A percentile compares a stretch with the other conserved stretches of the same genome.
phyloP scores from a whole-genome alignment of 2,888 invertebrate species.

The Norana najaformis region DNA sequence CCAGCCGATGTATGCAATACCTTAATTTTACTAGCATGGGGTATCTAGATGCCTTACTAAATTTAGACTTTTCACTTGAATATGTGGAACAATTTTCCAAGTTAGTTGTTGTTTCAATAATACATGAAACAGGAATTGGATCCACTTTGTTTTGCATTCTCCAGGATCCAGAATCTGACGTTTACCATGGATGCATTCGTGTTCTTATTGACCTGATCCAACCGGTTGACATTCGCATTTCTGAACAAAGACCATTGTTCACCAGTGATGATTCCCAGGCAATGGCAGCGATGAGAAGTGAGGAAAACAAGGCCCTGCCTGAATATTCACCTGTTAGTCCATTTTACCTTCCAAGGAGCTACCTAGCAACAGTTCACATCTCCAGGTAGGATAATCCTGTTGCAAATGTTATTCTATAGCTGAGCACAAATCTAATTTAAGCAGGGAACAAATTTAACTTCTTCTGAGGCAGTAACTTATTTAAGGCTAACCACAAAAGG shows the following conservation, averaged over 20 bases:
- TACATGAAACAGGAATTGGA: not conserved
- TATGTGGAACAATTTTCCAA: not conserved
- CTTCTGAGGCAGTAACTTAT: too few species aligned
- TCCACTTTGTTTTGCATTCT: not conserved
- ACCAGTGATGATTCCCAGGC: not conserved
- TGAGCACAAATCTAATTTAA: too few species aligned
- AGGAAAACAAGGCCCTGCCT: not conserved
- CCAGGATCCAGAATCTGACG: slow-evolving; percentile 1
- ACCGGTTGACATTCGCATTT: not conserved
- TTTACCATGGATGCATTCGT: slow-evolving; percentile 10
- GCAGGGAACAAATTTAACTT: too few species aligned
- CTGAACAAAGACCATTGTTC: not conserved
- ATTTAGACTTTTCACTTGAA: not conserved
- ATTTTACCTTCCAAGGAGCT: not conserved
- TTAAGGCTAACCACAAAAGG: too few species aligned
- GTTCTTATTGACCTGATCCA: not conserved
- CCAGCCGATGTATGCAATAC: not conserved
- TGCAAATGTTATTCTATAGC: too few species aligned
- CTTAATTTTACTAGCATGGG: too few species aligned
- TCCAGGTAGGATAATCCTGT: not conserved
- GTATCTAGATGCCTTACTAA: not conserved
- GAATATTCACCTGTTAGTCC: too few species aligned
- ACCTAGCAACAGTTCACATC: slow-evolving; percentile 1
- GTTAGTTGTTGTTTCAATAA: not conserved
- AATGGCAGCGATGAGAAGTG: not conserved